phyloP scores from a whole-genome alignment of 64 coral and sea anemone species.

The Actinia equina region DNA sequence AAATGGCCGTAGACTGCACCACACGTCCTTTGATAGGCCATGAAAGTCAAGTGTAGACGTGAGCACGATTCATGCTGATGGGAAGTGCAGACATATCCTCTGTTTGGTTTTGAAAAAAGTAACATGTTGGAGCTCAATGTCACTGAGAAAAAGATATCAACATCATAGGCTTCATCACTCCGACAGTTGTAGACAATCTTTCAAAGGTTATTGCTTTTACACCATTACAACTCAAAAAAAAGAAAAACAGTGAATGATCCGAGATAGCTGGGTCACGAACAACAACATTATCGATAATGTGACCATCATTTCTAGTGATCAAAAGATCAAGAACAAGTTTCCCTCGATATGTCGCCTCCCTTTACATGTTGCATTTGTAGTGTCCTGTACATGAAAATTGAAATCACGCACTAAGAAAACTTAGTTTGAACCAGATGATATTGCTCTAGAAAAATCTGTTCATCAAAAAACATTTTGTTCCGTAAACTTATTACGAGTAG shows the following conservation, averaged over 20 bases:
- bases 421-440: no score
- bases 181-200: not conserved
- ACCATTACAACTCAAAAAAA: no score
- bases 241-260: slow-evolving; percentile 1
- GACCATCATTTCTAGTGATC: not conserved
- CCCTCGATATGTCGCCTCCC: not conserved
- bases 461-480: not conserved
- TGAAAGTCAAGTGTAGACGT: no score
- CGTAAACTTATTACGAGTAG: not conserved
- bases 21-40: no score
- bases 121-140: no score
- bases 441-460: not conserved
- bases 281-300: not conserved
- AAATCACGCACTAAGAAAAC: not conserved
- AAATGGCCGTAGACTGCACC: no score
- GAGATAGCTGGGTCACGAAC: slow-evolving; percentile 1
- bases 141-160: slow-evolving; percentile 8
- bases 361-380: not conserved
- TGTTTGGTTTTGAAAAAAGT: no score
- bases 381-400: slow-evolving; percentile 13
- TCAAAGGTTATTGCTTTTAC: slow-evolving; percentile 21
- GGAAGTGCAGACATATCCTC: no score
- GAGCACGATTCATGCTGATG: no score
- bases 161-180: not conserved
- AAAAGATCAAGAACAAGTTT: slow-evolving; percentile 3